phyloP scores from a whole-genome alignment of 2,797 vertebrate genomes.

The Periophthalmus magnuspinnatus region DNA sequence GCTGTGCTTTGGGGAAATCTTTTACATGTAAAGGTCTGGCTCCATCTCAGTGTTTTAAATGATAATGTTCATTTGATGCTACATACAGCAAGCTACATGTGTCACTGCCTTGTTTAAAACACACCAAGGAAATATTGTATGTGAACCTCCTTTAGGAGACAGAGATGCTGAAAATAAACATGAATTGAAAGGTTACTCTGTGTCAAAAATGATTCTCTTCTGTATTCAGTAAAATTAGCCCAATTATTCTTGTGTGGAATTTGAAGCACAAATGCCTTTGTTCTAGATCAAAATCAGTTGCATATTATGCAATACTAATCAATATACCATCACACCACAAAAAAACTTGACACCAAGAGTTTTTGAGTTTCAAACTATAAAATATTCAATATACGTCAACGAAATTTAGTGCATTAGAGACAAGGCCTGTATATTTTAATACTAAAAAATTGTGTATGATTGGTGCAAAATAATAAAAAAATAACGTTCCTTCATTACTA shows the following conservation, averaged over 20 bases:
- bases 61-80: slow-evolving; percentile 61
- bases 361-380: too few relatives aligned
- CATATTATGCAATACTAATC: too few relatives aligned
- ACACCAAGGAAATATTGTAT: slow-evolving; percentile 71
- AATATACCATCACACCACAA: too few relatives aligned
- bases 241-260: neutral
- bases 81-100: slow-evolving; percentile 56
- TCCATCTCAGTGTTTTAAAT: slow-evolving; percentile 60
- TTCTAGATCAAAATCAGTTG: neutral
- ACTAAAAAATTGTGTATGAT: too few relatives aligned
- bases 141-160: slow-evolving; percentile 66
- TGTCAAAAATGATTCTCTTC: slow-evolving; percentile 38
- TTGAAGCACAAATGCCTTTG: neutral
- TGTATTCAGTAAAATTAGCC: neutral
- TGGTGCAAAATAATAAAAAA: too few relatives aligned
- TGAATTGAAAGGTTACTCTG: slow-evolving; percentile 65
- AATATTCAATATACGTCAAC: too few relatives aligned
- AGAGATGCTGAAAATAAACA: slow-evolving; percentile 70
- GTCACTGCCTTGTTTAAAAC: slow-evolving; percentile 71
- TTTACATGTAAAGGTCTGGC: slow-evolving; percentile 60
- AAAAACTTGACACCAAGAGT: too few relatives aligned
- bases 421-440: too few relatives aligned
- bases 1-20: slow-evolving; percentile 64
- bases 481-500: too few relatives aligned
- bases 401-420: too few relatives aligned